Evolutionary conservation across 37 sponge, comb jelly and placozoan species (phyloP).

Genomic region (Agelas oroides): DNA sequence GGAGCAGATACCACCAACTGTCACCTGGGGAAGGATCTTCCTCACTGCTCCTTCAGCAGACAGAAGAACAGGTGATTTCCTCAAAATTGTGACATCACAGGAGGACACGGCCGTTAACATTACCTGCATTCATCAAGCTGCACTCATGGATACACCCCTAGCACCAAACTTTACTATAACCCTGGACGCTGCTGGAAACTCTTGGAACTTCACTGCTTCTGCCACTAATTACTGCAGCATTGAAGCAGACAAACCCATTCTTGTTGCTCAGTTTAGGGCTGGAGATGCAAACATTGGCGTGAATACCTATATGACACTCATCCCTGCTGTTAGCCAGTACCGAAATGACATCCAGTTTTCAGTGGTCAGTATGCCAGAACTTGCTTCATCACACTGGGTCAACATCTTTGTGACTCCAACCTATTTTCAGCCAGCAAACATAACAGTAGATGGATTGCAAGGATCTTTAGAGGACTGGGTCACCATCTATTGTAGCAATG

Average conservation of each 20-base stretch:
- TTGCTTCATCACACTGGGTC: neutral
- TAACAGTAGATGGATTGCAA: neutral
- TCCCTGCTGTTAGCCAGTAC: conserved; percentile 53
- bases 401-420: conserved; percentile 13
- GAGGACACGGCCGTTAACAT: too few species aligned
- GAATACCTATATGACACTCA: neutral
- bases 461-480: neutral
- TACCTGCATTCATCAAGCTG: too few species aligned
- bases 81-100: too few species aligned
- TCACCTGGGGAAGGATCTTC: conserved; percentile 60
- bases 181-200: neutral
- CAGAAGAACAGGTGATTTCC: too few species aligned
- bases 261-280: conserved; percentile 40
- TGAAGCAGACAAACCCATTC: conserved; percentile 31
- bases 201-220: neutral
- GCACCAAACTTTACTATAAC: too few species aligned
- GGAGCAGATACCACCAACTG: conserved; percentile 62
- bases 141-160: too few species aligned
- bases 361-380: neutral
- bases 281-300: conserved; percentile 22
- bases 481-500: conserved; percentile 4
- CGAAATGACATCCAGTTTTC: conserved; percentile 14
- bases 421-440: conserved; percentile 9
- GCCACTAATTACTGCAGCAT: conserved; percentile 29
- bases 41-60: conserved; percentile 13